phyloP scores from a whole-genome alignment of 2,797 vertebrate genomes.

The Lerista edwardsae region DNA sequence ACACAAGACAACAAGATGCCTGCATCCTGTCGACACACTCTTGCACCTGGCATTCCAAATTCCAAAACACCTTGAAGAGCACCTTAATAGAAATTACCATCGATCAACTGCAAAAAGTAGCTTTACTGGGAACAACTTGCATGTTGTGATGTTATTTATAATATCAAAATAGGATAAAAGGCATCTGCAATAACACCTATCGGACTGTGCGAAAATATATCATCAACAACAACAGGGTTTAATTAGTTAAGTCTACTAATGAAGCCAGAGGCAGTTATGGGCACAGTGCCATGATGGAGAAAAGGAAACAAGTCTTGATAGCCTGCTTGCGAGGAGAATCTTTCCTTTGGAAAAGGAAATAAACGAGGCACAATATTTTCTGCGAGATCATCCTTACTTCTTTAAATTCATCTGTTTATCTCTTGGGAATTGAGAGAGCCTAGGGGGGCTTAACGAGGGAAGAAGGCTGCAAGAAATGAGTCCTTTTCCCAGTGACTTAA shows the following conservation, averaged over 20 bases:
- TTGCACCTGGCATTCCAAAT: too few relatives aligned
- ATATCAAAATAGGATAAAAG: too few relatives aligned
- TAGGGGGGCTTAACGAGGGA: neutral
- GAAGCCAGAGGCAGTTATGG: neutral
- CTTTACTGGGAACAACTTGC: too few relatives aligned
- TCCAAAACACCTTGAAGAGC: too few relatives aligned
- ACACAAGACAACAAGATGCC: too few relatives aligned
- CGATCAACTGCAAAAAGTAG: too few relatives aligned
- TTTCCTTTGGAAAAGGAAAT: neutral
- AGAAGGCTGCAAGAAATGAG: neutral
- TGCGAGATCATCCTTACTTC: neutral
- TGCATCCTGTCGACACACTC: too few relatives aligned
- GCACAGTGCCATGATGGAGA: neutral
- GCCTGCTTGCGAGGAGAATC: neutral
- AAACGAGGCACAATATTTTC: neutral
- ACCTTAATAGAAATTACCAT: too few relatives aligned
- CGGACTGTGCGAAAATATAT: too few relatives aligned
- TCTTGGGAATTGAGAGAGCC: neutral
- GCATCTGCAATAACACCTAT: too few relatives aligned
- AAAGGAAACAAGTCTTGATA: neutral
- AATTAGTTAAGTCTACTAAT: neutral
- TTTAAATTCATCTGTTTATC: neutral
- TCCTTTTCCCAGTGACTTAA: constrained; percentile 6
- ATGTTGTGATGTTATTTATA: too few relatives aligned
- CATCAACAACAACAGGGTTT: neutral